Base-by-base conservation (phyloP, 37 sponge, comb jelly and placozoan species). In the Tethya wilhelma region DNA sequence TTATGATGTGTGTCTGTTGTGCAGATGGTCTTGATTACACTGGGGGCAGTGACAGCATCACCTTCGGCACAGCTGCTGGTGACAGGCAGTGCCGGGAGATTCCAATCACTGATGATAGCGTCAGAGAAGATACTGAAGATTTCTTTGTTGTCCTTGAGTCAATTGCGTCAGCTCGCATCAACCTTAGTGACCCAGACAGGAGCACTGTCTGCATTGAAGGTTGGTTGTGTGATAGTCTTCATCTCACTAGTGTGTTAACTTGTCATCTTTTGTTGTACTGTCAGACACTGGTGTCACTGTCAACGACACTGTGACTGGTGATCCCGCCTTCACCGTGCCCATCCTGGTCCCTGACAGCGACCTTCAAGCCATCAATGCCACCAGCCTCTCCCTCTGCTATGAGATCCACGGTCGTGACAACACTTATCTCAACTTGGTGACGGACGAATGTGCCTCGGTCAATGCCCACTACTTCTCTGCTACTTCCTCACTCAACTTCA, bases 221-320 rank as follows among this genome's bases (percentile, higher is more conserved):
- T 69, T 7, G 40, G 63, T 8, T 25, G 66, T 64, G 19, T 19
- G 19, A 32, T 3, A 33, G 7, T 28, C 26, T 19, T 60, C 63
- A 60, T 60, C 20, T 60, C 28, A 17, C 11, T 60, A n/a, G 7
- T 49, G 53, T 49, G 14, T 49, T 14, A 49, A 49, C 9, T 49
- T 49, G 14, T 49, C 53, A 49, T 49, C 53, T 19, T 14, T 49
- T 62, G 63, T 25, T 62, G 7, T 17, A 25, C 31, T 72, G 19
- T 19, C 31, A 41, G 62, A 75, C 26, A 2, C 28, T 44, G 68
- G 59, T 8, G 7, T 38, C 1, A 23, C 25, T 7, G 81, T 59
- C 5, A 88, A 88, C 43, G 83, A 81, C 55, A 77, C 83, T 2
- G 71, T 77, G 14, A 43, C 70, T 69, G 88, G 76, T 37, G 88